Base-by-base conservation (phyloP, 2,113 vertebrate species). In the Beaufortia kweichowensis region DNA sequence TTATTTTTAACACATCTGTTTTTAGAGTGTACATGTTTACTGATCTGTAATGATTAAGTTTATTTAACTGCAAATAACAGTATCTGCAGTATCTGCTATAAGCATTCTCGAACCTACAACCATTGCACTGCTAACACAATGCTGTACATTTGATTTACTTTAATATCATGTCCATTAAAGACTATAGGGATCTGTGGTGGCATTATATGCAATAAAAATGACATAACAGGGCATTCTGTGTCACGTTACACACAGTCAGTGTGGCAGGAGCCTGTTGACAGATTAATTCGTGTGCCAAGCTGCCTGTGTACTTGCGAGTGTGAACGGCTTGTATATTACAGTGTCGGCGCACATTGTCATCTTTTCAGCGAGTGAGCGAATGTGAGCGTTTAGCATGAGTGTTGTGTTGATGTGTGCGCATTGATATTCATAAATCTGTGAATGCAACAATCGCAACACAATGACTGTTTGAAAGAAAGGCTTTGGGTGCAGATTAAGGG, bases 151-250 rank as follows among this genome's bases (percentile, higher is more conserved):
- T 35, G 7, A 35, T 35, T 6, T 35, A 35, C 6, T 35, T 35
- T 35, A 9, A 35, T 8, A 35, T 35, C 33, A 35, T 8, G 1
- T 35, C 33, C 33, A 35, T 35, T 9, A 35, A 35, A 9, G 10
- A 35, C 10, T 9, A 35, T 35, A 35, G 33, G 1, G 33, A 6
- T 8, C 33, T 8, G 6, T 35, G 50, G n/a, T 57, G 23, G 75
- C 55, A 69, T 11, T 70, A 56, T 29, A 56, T 59, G 68, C 4
- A 33, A 59, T 26, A 64, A 78, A 60, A 61, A 59, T 77, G 75
- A 69, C 65, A n/a, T 48, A 70, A 62, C 61, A 62, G 64, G 57
- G 4, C 48, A 55, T 78, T 78, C 43, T 53, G 66, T 70, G 66
- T 71, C 46, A 50, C 7, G 35, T 71, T 61, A 56, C 46, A 28